Percentiles rank a stretch among this genome's conserved stretches.
phyloP scores from a whole-genome alignment of 2,113 vertebrate species.

The Strix aluco region DNA sequence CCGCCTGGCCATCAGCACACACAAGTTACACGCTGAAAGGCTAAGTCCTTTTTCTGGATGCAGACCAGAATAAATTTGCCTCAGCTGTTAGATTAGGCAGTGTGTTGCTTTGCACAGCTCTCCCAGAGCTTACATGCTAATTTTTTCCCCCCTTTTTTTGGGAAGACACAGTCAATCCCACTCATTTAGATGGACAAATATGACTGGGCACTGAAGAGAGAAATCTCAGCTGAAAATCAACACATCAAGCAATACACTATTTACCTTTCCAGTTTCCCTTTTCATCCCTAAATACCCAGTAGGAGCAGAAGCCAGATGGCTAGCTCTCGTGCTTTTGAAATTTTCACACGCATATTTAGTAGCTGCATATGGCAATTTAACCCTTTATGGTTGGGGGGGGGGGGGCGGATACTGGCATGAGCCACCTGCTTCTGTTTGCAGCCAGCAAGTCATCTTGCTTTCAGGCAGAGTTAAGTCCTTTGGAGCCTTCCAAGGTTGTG shows the following conservation, averaged over 20 bases:
- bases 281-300: constrained; percentile 20
- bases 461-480: not conserved
- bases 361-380: not conserved
- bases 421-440: not conserved
- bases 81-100: constrained; percentile 15
- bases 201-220: not conserved
- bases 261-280: constrained; percentile 36
- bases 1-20: not conserved
- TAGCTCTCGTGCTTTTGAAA: not conserved
- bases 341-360: not conserved
- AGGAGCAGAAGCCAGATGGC: constrained; percentile 51
- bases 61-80: constrained; percentile 15
- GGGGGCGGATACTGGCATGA: not conserved
- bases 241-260: constrained; percentile 20
- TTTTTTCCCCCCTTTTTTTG: not conserved
- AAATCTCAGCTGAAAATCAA: constrained; percentile 28
- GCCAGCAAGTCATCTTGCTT: not conserved
- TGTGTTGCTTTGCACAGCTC: not conserved
- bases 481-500: not conserved
- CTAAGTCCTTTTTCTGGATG: not conserved
- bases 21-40: accelerated
- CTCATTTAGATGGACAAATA: constrained; percentile 51
- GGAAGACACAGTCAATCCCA: constrained; percentile 16
- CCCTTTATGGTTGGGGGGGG: not conserved
- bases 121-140: not conserved